These are phyloP conservation scores for Eulemur mongoz DNA, from an alignment of 2,797 vertebrate species.

Conservation along the genomic window DNA sequence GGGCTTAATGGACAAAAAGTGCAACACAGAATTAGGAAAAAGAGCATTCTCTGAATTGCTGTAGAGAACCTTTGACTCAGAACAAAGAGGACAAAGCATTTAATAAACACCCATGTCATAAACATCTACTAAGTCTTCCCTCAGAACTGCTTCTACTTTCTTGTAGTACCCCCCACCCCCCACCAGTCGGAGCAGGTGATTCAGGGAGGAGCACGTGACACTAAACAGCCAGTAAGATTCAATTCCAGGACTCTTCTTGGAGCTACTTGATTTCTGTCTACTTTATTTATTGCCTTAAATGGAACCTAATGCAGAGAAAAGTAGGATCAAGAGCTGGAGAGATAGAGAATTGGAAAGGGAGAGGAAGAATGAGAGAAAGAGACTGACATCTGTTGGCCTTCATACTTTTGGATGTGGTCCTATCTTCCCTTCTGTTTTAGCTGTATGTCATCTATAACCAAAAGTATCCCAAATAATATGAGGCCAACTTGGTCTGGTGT, in stretches of 20 bases:
- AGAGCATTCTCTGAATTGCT: background rate
- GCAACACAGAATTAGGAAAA: background rate
- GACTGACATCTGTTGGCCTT: background rate
- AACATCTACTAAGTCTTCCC: background rate
- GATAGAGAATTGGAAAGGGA: background rate
- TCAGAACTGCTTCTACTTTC: background rate
- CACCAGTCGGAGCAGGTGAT: background rate
- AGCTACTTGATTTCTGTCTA: background rate
- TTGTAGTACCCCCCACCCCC: background rate
- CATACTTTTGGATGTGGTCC: background rate
- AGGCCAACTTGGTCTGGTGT: background rate
- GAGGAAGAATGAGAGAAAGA: background rate
- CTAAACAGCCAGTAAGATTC: background rate
- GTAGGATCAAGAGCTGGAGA: background rate
- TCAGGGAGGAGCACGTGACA: background rate
- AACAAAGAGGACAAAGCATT: background rate
- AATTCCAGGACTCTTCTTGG: background rate
- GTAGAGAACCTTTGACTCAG: background rate
- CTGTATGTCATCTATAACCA: background rate
- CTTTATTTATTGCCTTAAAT: background rate
- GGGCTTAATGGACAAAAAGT: background rate
- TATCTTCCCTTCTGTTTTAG: background rate
- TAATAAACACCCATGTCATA: background rate
- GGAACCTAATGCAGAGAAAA: background rate
- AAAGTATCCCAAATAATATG: background rate